Percentiles rank a stretch among this genome's conserved stretches.
These are phyloP conservation scores for Nasua narica DNA, from an alignment of 2,797 vertebrate genomes.

Conservation along the genomic window DNA sequence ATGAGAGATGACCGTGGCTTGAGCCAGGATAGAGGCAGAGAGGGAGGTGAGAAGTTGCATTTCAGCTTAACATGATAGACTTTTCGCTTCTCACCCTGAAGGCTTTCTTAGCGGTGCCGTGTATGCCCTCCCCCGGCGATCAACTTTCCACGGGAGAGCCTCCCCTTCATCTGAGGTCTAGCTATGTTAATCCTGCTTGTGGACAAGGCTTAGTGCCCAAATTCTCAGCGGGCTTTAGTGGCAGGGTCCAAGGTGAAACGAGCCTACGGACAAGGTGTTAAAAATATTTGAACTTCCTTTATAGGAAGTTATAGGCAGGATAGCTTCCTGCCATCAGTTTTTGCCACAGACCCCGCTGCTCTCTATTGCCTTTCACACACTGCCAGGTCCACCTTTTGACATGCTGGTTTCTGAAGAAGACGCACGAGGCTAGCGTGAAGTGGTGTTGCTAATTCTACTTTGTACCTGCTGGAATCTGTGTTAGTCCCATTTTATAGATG, in stretches of 20 bases:
- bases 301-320: too few species aligned
- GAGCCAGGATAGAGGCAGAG: not conserved
- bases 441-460: not conserved
- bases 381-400: not conserved
- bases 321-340: accelerated
- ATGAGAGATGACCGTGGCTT: accelerated
- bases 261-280: not conserved
- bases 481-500: not conserved
- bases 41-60: accelerated
- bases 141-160: not conserved
- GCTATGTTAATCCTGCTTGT: not conserved
- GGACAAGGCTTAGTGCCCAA: not conserved
- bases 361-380: not conserved
- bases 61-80: not conserved
- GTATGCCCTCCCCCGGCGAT: accelerated
- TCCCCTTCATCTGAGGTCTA: too few species aligned
- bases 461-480: too few species aligned
- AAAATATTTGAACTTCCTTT: not conserved
- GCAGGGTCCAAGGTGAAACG: not conserved
- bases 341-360: not conserved
- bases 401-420: not conserved
- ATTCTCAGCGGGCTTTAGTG: not conserved
- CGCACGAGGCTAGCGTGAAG: not conserved
- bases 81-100: not conserved
- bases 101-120: not conserved